Conservation (phyloP, 64 coral and sea anemone genomes). For the Montipora foliosa region DNA sequence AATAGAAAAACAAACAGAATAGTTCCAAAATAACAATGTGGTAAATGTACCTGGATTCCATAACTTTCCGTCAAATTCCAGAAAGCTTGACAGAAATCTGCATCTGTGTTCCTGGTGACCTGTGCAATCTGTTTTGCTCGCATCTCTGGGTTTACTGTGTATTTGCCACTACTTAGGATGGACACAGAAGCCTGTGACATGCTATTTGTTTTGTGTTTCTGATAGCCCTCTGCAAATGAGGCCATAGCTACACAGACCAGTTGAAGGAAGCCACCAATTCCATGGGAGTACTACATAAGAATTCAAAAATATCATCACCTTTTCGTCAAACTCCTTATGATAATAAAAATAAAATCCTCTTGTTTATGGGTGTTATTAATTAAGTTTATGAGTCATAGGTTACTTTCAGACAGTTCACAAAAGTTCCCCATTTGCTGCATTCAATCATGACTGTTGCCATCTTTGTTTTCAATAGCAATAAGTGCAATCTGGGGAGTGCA, state of each 20-base stretch:
- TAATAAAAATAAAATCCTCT: no score
- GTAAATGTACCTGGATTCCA: constrained; percentile 81
- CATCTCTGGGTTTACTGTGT: constrained; percentile 95
- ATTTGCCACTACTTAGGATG: constrained; percentile 90
- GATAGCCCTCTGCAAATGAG: constrained; percentile 98
- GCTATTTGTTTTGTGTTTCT: constrained; percentile 71
- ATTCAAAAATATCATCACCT: neutral
- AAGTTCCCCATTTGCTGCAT: no score
- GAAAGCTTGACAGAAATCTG: constrained; percentile 98
- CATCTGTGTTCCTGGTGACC: constrained; percentile 82
- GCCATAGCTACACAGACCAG: constrained; percentile 96
- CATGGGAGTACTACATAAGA: constrained; percentile 64
- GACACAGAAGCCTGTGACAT: constrained; percentile 78
- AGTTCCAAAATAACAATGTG: neutral
- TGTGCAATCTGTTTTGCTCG: constrained; percentile 95
- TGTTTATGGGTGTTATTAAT: no score
- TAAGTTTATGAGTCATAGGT: no score
- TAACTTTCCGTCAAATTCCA: constrained; percentile 94
- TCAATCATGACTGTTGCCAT: no score
- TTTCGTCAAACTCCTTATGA: no score
- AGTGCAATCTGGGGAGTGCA: no score
- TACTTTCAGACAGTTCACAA: no score
- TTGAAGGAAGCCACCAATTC: constrained; percentile 82
- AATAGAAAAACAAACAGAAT: no score
- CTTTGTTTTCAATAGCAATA: no score